Base-by-base conservation (phyloP, 2,888 invertebrate genomes). In the Lasioglossum villosulum region DNA sequence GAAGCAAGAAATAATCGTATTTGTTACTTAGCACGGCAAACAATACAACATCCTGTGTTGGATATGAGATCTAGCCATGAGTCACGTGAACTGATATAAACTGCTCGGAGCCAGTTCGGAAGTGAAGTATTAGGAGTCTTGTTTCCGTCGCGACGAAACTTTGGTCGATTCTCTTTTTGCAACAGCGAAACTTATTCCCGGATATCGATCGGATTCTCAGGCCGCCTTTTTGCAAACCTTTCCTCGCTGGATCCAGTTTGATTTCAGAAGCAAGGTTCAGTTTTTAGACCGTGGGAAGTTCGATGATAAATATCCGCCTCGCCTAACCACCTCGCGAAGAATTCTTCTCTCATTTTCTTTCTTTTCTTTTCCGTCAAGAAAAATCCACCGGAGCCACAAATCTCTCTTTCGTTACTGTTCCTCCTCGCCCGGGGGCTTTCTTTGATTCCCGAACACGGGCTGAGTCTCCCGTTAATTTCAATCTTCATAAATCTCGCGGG, bases 71-170 rank as follows among this genome's bases (percentile, higher is more conserved):
- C 78, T 70, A 52, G 19, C 63, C 63, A 42, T 78, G 83, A 78
- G 78, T 78, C 63, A 78, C 74, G 83, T 70, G 59, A 80, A 23
- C 70, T 19, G 79, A 71, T 79, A 76, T 37, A 73, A 80, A 83
- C 75, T n/a, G 84, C 83, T 56, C 71, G 74, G 42, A 83, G 83
- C 75, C 79, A 76, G 77, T 78, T 83, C 75, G 78, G 81, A 79
- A 79, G 75, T 34, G 75, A 81, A 56, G 75, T 81, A 76, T 84
- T 78, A 78, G 78, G 78, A n/a, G 72, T 75, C 75, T 86, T 81
- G 81, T 86, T 81, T 76, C 77, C 80, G 76, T 52, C 81, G 72
- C 52, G 70, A 75, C 14, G 30, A 76, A 84, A 86, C 81, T 86
- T 84, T 72, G 76, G 6, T 8, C 59, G 37, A 30, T 68, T 48